Evolutionary conservation across 2,888 invertebrate genomes (phyloP), one percentile per base, ranked within the genome.

Genomic region (Neoscelio sp.): DNA sequence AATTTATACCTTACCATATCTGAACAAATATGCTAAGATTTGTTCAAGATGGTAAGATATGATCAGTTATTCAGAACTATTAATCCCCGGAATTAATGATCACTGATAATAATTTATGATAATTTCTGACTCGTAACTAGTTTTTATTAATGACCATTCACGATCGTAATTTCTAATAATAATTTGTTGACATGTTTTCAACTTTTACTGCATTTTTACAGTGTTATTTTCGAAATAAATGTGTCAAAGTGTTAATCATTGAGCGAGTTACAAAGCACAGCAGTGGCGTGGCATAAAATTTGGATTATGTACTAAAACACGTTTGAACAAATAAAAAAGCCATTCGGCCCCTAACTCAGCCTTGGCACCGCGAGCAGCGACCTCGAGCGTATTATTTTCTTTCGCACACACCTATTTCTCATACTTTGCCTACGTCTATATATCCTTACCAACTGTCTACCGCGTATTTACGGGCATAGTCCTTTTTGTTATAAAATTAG

Each of bases 401-500:
- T 74, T 65, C 48, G 58, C 60, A 15, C 12, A 2, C 71, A 44
- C 48, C 44, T 33, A 65, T 58, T 74, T 52, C 26, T 65, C 67
- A 74, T 60, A 52, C 58, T 74, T 67, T 65, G 52, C 54, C 44
- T 62, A 46, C 46, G 62, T 52, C 44, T 70, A 71, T 68, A 68
- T 62, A 62, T 62, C 71, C 52, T 52, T 42, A 50, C 71, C 52
- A 50, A 52, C 52, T 52, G 71, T 52, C 52, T 62, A 17, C 30
- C 52, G 73, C 56, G 48, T 56, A 73, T 64, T 73, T 64, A 64
- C 73, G 64, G 56, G 46, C 35, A 48, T 30, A 17, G 10, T 23
- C 15, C 44, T 64, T 65, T 74, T 56, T 65, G 44, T 65, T 58
- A 50, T 50, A 50, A 65, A 74, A 74, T 74, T 74, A 74, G 74